A percentile compares a stretch with the other conserved stretches of the same genome.
Conservation (phyloP, 1,140 invertebrate species). For the Hermetia illucens region DNA sequence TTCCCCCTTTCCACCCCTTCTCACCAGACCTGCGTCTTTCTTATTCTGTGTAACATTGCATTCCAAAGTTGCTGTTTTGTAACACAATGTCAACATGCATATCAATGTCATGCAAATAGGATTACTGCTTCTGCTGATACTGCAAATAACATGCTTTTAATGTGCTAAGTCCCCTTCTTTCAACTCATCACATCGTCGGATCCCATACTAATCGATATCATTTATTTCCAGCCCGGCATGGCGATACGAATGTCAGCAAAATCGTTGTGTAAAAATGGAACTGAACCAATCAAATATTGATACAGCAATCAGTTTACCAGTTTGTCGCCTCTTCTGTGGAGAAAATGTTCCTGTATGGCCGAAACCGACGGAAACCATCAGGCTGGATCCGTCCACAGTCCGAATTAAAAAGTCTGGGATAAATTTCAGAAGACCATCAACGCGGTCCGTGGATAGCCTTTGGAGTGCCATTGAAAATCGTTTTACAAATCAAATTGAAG, state of each 20-base stretch:
- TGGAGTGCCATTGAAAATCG: constrained; percentile 17
- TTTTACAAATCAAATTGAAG: constrained; percentile 14
- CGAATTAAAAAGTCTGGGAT: constrained; percentile 38
- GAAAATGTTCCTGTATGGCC: constrained; percentile 49
- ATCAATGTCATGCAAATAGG: no score
- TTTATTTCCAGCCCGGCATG: constrained; percentile 28
- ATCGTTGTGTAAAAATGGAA: constrained; percentile 37
- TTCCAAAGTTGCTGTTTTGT: no score
- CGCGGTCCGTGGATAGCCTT: constrained; percentile 1
- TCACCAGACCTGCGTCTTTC: no score
- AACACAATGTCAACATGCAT: no score
- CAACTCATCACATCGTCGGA: no score
- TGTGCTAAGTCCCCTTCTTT: no score
- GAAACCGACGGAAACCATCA: constrained; percentile 45
- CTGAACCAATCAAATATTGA: constrained; percentile 32
- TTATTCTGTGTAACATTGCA: no score
- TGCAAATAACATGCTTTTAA: no score
- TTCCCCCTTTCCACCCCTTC: no score
- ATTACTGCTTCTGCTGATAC: no score
- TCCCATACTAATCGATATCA: no score
- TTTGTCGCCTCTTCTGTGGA: constrained; percentile 45
- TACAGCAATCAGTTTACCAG: constrained; percentile 39
- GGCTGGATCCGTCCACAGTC: constrained; percentile 40
- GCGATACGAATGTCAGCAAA: constrained; percentile 38
- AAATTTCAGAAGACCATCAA: constrained; percentile 11